Base-by-base conservation (phyloP, 2,888 invertebrate genomes). In the Colletes collaris region DNA sequence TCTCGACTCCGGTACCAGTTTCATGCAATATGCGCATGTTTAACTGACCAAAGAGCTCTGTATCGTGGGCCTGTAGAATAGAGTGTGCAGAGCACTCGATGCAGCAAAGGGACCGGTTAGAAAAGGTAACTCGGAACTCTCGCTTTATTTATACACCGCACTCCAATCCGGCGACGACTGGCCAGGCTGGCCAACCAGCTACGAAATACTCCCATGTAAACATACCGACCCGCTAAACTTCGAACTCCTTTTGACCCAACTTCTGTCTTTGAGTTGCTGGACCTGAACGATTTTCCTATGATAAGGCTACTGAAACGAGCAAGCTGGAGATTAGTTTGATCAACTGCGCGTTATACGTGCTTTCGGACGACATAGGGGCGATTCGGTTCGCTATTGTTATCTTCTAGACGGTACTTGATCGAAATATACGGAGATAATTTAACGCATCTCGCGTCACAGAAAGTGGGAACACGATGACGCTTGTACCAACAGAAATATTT, bases 1-100 rank as follows among this genome's bases (percentile, higher is more conserved):
- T 91, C 89, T 86, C 87, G 89, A 87, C 88, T 87, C 89, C 89
- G 89, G 90, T 90, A 91, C 91, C 91, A 92, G 92, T 92, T 92
- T 92, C 92, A 92, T 92, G 92, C 92, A 92, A 92, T 92, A 92
- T 92, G 92, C 92, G 92, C 92, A 92, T 92, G 92, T 92, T 92
- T 92, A 92, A 92, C 92, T 90, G 92, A 91, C 91, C 91, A 90
- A 89, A 90, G 90, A 80, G 84, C 91, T 88, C 89, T 90, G 90
- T 89, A 89, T 86, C 87, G 85, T 84, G 87, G 87, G 83, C 84
- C 82, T 67, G 76, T 76, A 77, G 83, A 69, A 82, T 77, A 83
- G 81, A 85, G 85, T 83, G 85, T 79, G 85, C 87, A 77, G 73
- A 79, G 68, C 66, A 66, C 79, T 85, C 86, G 79, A 69, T 72